A percentile compares a stretch with the other conserved stretches of the same genome.
These are phyloP conservation scores for Carterocephalus palaemon DNA, from an alignment of 2,888 invertebrate species.

Conservation along the genomic window DNA sequence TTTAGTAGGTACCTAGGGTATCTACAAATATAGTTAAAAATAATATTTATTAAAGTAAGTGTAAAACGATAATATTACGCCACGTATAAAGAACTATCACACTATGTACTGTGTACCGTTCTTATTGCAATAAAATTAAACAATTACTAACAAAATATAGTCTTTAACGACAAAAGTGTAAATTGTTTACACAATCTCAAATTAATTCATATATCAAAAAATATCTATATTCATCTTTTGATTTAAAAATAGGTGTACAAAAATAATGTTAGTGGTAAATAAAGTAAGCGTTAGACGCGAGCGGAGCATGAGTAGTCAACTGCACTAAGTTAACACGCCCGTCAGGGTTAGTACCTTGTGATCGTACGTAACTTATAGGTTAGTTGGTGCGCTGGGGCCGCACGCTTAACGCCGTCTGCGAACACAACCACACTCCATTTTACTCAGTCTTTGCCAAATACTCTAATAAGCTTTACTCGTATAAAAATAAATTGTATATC, in stretches of 20 bases:
- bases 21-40: slow-evolving; percentile 7
- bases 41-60: slow-evolving; percentile 11
- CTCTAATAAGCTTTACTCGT: too few species aligned
- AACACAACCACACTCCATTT: slow-evolving; percentile 64
- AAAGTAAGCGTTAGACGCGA: slow-evolving; percentile 25
- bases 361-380: slow-evolving; percentile 54
- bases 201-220: slow-evolving; percentile 19
- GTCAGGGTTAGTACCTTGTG: slow-evolving; percentile 70
- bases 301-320: slow-evolving; percentile 33
- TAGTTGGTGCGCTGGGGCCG: slow-evolving; percentile 59
- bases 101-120: slow-evolving; percentile 4
- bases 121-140: slow-evolving; percentile 14
- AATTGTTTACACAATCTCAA: slow-evolving; percentile 18
- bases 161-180: slow-evolving; percentile 11
- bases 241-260: slow-evolving; percentile 22
- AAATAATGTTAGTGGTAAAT: slow-evolving; percentile 22
- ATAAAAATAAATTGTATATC: too few species aligned
- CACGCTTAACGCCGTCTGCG: slow-evolving; percentile 74
- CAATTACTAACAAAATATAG: slow-evolving; percentile 21
- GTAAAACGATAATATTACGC: slow-evolving; percentile 10
- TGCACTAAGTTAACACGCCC: slow-evolving; percentile 72
- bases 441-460: slow-evolving; percentile 28
- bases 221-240: slow-evolving; percentile 15
- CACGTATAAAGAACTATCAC: slow-evolving; percentile 10
- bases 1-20: slow-evolving; percentile 11